Base-by-base conservation (phyloP, 92 coral and sea anemone genomes). In the Porites cylindrica region DNA sequence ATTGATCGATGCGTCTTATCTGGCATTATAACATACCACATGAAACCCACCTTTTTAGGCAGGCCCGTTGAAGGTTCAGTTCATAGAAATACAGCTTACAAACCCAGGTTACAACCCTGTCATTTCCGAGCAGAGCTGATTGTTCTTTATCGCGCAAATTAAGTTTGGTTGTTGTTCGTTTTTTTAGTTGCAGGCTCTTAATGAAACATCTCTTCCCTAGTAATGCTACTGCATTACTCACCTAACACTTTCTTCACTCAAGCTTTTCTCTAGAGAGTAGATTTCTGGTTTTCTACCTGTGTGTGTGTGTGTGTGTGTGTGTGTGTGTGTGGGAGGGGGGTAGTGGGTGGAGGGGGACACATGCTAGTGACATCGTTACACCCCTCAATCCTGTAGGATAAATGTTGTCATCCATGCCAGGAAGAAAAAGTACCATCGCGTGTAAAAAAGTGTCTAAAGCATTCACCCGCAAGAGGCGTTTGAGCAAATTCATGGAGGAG, bases 351-450 rank as follows among this genome's bases (percentile, higher is more conserved):
- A 9, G 72, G 72, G 72, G 72, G 24, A 18, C 72, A 18, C 75
- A 24, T 24, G 19, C 75, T 70, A 24, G 75, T 70, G 51, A 9
- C 10, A 14, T 70, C 75, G 51, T 70, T 26, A 24, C 75, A 24
- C 75, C 75, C 75, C 51, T 24, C 38, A 70, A 24, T 24, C 17
- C 75, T 82, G 62, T 82, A 82, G 79, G 87, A 54, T 52, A 82
- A 82, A 21, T 82, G 86, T 59, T 71, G 78, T 82, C 79, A 82
- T 72, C 87, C 79, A 52, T 82, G 87, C 70, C 87, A 82, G 72
- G 87, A 82, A 72, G 79, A 82, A 52, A 82, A 13, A 69, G 59
- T 16, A 52, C 38, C 75, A 18, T 52, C 63, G 51, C 58, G 51
- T 38, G 38, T 60, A 51, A 60, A 17, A 80, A 56, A 62, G 56